phyloP scores from a whole-genome alignment of 2,797 vertebrate genomes.

The Avahi laniger region DNA sequence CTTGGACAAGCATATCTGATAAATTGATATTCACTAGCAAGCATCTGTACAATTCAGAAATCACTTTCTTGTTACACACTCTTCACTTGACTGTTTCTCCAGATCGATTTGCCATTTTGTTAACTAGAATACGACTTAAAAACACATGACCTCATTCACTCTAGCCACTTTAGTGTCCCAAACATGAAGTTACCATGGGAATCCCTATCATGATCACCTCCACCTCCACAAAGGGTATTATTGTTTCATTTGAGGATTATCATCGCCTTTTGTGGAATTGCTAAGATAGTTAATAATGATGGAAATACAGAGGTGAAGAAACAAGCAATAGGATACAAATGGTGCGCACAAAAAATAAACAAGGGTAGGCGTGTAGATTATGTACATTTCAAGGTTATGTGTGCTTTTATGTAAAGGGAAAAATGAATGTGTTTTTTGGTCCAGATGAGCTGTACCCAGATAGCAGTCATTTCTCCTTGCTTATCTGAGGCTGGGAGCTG shows the following conservation, averaged over 20 bases:
- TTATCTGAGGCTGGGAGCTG: conserved; percentile 43
- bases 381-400: conserved; percentile 30
- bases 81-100: conserved; percentile 3
- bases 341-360: conserved; percentile 1
- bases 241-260: not conserved
- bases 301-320: not conserved
- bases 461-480: conserved; percentile 56
- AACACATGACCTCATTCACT: not conserved
- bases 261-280: not conserved
- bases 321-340: not conserved
- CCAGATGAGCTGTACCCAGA: not conserved
- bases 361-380: not conserved
- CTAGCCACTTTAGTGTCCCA: not conserved
- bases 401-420: not conserved
- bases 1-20: not conserved
- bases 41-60: conserved; percentile 22
- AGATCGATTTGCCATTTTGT: not conserved
- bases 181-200: not conserved
- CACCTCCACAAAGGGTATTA: not conserved
- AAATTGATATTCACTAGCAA: conserved; percentile 12
- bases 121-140: not conserved
- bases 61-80: not conserved
- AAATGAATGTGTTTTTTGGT: conserved; percentile 18
- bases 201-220: not conserved
- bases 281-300: conserved; percentile 8